phyloP scores from a whole-genome alignment of 2,113 vertebrate genomes.

The Megaleporinus macrocephalus region DNA sequence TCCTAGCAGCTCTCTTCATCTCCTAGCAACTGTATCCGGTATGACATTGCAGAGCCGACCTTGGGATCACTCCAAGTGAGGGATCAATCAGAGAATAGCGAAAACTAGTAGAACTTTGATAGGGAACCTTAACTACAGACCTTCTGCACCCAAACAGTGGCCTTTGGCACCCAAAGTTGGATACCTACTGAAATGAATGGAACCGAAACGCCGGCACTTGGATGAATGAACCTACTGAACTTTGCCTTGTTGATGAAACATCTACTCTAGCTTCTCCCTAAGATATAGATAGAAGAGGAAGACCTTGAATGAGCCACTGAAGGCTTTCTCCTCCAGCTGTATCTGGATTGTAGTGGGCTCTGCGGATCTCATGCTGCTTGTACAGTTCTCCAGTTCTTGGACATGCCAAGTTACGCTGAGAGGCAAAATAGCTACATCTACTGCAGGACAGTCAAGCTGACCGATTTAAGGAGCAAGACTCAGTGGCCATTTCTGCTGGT shows the following conservation, averaged over 20 bases:
- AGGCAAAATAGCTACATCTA: conserved; percentile 3
- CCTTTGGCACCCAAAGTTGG: conserved; percentile 44
- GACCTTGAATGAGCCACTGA: background rate
- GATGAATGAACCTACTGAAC: conserved; percentile 28
- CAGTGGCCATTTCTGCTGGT: background rate
- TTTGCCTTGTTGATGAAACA: conserved; percentile 37
- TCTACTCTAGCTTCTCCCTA: conserved; percentile 13
- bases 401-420: background rate
- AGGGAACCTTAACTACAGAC: conserved; percentile 32
- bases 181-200: conserved; percentile 8
- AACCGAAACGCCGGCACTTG: background rate
- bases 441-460: conserved; percentile 1
- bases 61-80: conserved; percentile 30
- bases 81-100: conserved; percentile 28
- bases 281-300: conserved; percentile 1
- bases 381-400: background rate
- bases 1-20: conserved; percentile 81
- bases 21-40: conserved; percentile 81
- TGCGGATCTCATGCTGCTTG: background rate
- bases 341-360: background rate
- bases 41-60: conserved; percentile 39
- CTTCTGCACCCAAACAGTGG: conserved; percentile 48
- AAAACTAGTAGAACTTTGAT: conserved; percentile 35
- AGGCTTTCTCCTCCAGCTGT: background rate
- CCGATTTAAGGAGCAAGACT: background rate